A percentile compares a stretch with the other conserved stretches of the same genome.
phyloP scores from a whole-genome alignment of 1,140 invertebrate genomes.

The Euglossa dilemma region DNA sequence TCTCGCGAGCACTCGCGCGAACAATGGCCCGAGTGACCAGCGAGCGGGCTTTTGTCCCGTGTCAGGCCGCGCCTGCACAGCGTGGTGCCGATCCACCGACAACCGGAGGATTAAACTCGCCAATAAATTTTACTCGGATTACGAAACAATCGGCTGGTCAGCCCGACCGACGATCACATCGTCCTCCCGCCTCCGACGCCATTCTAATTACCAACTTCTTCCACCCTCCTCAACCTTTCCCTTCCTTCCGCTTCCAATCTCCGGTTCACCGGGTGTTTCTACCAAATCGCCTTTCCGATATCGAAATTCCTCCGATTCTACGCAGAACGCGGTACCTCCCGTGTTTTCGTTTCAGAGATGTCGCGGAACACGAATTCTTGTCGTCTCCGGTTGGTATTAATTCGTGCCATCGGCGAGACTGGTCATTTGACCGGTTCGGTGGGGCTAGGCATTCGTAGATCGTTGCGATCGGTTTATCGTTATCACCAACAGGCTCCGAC shows the following conservation, averaged over 20 bases:
- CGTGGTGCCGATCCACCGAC: neutral
- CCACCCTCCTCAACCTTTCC: no score
- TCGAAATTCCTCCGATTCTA: no score
- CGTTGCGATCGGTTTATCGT: conserved; percentile 10
- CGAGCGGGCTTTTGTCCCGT: neutral
- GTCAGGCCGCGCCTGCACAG: neutral
- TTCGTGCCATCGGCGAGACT: no score
- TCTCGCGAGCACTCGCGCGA: conserved; percentile 5
- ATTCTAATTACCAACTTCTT: neutral
- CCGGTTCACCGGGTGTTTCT: no score
- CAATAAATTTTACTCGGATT: conserved; percentile 39
- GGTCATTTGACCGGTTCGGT: no score
- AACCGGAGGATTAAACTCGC: conserved; percentile 6
- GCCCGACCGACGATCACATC: neutral
- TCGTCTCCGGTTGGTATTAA: no score
- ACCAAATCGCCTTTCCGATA: no score
- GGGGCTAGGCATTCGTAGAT: neutral
- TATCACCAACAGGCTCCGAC: conserved; percentile 56
- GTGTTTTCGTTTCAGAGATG: no score
- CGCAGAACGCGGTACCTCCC: no score
- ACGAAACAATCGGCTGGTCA: conserved; percentile 5
- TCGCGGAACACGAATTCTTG: no score
- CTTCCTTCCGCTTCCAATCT: no score
- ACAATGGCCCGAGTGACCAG: neutral
- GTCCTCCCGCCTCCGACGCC: no score